Base-by-base conservation (phyloP, 2,888 invertebrate genomes). In the Dryobota labecula region DNA sequence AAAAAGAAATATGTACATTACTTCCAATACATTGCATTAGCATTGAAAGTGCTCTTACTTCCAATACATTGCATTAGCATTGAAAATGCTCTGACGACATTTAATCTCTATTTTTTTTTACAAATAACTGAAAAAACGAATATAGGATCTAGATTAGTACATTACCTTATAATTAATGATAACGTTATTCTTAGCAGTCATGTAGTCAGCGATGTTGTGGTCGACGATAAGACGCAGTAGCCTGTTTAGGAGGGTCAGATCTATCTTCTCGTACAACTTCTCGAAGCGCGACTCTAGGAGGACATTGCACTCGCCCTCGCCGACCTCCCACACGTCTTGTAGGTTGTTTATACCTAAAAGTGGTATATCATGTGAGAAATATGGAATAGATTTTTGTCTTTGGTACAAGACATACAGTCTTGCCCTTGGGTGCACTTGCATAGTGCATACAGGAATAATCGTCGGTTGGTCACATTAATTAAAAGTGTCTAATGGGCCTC, bases 131-230 rank as follows among this genome's bases (percentile, higher is more conserved):
- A 11, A 27, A 41, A 18, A 9, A 38, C 1, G 5, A 24, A 27
- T 43, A n/a, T 27, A 30, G 33, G 9, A 45, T 30, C 7, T 0
- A 33, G 6, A 9, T 57, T 36, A n/a, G 11, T 20, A 77, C 2
- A n/a, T 64, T 86, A 97, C 97, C 96, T 99, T 99, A 95, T 99
- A 99, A 94, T 99, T 99, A 83, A 99, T 99, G 68, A 99, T 99
- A n/a, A 99, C 99, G 96, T 99, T 99, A 95, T 99, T 99, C 95
- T 99, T 99, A 3, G 99, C 99, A 0, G 99, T 99, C 99, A 99
- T 99, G 95, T 99, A 99, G 97, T 99, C 99, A 85, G 99, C 99
- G 90, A 99, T 99, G 93, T 99, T 99, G 95, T 99, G 99, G 95
- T 99, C 99, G 54, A 99, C 99, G 87, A 99, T 99, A 68, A 99